Conservation (phyloP, 1,140 invertebrate species). For the Penaeus indicus region DNA sequence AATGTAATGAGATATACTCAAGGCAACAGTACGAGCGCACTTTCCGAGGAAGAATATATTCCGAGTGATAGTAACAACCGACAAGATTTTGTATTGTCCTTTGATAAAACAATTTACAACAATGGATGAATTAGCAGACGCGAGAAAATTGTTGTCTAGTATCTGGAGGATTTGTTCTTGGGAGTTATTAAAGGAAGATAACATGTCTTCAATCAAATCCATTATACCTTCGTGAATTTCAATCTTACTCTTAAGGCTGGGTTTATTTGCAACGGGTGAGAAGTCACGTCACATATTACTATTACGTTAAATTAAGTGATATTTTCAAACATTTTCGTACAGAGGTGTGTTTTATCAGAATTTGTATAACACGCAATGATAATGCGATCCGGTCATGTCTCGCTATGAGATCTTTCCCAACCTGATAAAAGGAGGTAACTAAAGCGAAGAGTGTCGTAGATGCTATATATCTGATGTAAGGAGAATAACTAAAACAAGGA, state of each 20-base stretch:
- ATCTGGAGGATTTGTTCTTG: not conserved
- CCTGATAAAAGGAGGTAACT: too few species aligned
- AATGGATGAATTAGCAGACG: not conserved
- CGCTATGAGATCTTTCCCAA: too few species aligned
- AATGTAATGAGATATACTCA: constrained; percentile 8
- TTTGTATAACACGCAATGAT: not conserved
- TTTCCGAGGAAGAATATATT: constrained; percentile 29
- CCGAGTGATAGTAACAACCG: not conserved
- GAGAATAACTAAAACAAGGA: too few species aligned
- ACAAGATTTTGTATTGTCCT: not conserved
- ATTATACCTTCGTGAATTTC: constrained; percentile 13
- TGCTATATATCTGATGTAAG: too few species aligned
- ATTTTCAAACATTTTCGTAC: not conserved
- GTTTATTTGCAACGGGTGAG: not conserved
- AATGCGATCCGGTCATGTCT: not conserved
- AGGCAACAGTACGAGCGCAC: not conserved
- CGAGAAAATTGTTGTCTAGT: constrained; percentile 12
- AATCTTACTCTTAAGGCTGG: not conserved
- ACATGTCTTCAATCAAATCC: not conserved
- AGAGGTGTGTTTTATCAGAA: constrained; percentile 25
- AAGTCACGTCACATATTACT: constrained; percentile 10
- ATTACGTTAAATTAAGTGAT: not conserved
- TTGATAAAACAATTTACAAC: constrained; percentile 11
- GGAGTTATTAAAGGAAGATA: not conserved
- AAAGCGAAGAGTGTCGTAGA: too few species aligned